A percentile compares a stretch with the other conserved stretches of the same genome.
phyloP scores from a whole-genome alignment of 2,797 vertebrate species.

The Cryptoblepharus egeriae region DNA sequence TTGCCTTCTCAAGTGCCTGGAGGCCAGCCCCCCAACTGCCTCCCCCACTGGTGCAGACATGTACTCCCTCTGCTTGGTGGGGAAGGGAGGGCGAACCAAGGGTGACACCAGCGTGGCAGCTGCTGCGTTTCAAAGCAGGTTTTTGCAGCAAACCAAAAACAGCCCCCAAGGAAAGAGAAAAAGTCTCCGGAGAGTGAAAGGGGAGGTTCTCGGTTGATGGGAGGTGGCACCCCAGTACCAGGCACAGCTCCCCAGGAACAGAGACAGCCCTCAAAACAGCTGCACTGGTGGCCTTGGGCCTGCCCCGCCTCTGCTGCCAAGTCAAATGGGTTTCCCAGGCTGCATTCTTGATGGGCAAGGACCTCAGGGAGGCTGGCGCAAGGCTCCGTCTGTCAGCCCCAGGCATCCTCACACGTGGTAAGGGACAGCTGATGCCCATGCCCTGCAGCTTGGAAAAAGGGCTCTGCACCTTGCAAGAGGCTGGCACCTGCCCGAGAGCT shows the following conservation, averaged over 20 bases:
- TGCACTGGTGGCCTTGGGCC: too few relatives aligned
- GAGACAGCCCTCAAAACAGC: too few relatives aligned
- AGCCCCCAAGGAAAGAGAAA: neutral
- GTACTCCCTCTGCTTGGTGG: too few relatives aligned
- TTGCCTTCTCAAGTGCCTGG: too few relatives aligned
- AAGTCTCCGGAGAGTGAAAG: too few relatives aligned
- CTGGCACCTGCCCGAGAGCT: neutral
- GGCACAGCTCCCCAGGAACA: neutral
- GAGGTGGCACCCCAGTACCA: neutral
- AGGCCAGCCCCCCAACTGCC: too few relatives aligned
- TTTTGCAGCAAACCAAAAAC: too few relatives aligned
- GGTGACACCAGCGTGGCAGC: too few relatives aligned
- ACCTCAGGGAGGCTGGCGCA: fast-evolving
- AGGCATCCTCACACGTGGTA: neutral
- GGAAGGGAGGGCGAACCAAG: too few relatives aligned
- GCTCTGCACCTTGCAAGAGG: neutral
- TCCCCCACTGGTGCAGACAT: too few relatives aligned
- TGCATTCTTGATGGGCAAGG: neutral
- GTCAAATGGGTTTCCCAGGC: conserved; percentile 49
- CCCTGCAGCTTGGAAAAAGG: conserved; percentile 16
- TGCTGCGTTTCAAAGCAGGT: too few relatives aligned
- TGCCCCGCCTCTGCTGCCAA: conserved; percentile 42
- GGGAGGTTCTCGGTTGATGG: neutral
- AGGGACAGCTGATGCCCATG: conserved; percentile 61
- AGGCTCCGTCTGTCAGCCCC: conserved; percentile 34